phyloP scores from a whole-genome alignment of 35 echinoderm and acorn worm species.

The Lytechinus variegatus region DNA sequence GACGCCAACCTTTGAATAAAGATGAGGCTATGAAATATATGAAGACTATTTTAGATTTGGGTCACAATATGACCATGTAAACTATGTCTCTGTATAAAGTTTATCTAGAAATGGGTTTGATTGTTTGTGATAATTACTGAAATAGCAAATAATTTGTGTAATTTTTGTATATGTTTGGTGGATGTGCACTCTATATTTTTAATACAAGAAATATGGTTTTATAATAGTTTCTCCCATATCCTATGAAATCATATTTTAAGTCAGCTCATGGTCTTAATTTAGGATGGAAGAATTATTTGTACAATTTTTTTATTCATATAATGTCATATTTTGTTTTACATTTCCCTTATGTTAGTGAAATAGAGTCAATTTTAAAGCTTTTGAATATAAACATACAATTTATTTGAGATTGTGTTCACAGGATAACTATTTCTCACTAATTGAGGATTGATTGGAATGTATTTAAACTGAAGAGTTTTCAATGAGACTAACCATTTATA shows the following conservation, averaged over 20 bases:
- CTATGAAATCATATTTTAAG: neutral
- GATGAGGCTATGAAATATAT: no score
- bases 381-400: no score
- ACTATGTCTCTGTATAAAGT: neutral
- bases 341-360: neutral
- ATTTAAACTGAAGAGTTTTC: neutral
- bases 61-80: neutral
- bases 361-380: neutral
- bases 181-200: neutral
- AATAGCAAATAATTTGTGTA: neutral
- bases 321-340: neutral
- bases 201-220: neutral
- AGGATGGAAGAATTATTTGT: neutral
- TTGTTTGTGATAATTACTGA: neutral
- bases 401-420: no score
- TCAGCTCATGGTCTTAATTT: neutral
- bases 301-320: neutral
- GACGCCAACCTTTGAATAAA: no score
- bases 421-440: no score
- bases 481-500: neutral
- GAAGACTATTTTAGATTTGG: no score
- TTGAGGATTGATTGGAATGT: no score
- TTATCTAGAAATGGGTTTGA: neutral
- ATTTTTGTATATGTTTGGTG: conserved; percentile 14
- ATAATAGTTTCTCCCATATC: neutral